phyloP scores from a whole-genome alignment of 2,888 invertebrate species.

The Scaptomyza parva region DNA sequence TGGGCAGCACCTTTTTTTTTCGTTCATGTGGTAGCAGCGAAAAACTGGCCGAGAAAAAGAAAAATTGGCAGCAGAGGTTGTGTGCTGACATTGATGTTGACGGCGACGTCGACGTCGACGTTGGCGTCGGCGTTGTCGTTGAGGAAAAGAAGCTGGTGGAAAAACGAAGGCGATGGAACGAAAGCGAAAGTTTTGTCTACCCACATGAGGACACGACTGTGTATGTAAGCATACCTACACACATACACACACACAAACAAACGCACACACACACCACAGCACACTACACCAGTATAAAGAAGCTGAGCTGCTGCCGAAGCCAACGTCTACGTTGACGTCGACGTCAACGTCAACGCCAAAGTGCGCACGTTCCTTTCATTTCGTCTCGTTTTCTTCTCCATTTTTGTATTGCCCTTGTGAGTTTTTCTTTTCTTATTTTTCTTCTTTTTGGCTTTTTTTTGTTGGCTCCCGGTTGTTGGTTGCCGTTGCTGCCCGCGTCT shows the following conservation, averaged over 20 bases:
- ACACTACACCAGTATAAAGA: constrained; percentile 22
- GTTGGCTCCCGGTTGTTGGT: neutral
- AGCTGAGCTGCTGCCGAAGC: constrained; percentile 28
- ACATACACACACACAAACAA: constrained; percentile 15
- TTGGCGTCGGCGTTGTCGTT: constrained; percentile 5
- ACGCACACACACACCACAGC: too few species aligned
- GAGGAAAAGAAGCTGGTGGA: constrained; percentile 36
- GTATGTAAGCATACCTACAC: constrained; percentile 34
- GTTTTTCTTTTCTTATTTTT: constrained; percentile 28
- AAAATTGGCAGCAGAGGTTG: constrained; percentile 45
- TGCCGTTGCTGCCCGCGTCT: constrained; percentile 11
- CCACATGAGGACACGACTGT: constrained; percentile 48
- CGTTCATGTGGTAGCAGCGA: constrained; percentile 28
- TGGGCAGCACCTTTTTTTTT: constrained; percentile 24
- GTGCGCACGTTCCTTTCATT: constrained; percentile 57
- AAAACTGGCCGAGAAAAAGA: constrained; percentile 56
- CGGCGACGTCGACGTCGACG: constrained; percentile 18
- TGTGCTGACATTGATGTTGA: constrained; percentile 25
- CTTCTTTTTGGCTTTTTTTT: constrained; percentile 15
- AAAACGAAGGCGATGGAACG: constrained; percentile 63
- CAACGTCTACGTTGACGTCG: constrained; percentile 23
- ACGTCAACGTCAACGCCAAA: constrained; percentile 37
- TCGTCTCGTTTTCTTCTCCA: constrained; percentile 48
- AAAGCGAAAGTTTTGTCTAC: constrained; percentile 75
- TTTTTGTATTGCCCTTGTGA: constrained; percentile 58